Evolutionary conservation across 1,140 invertebrate species (phyloP), one percentile per base, ranked within the genome.

Genomic region (Thrips palmi): DNA sequence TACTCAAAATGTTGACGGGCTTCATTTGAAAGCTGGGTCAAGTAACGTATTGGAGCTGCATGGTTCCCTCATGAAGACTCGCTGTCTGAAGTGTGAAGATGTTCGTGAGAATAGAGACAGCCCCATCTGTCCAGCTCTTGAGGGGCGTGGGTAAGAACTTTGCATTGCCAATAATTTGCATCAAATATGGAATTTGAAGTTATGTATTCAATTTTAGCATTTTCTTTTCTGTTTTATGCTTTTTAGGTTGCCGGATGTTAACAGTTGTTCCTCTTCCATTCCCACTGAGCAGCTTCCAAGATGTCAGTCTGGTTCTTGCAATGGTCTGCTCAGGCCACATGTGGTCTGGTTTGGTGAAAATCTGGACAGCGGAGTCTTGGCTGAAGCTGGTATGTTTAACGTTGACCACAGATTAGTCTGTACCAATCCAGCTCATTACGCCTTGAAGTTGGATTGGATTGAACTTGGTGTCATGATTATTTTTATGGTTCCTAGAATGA

Each of bases 1-100:
- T 23, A 94, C 89, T 1, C 88, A 94, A 59, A 96, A 96, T 68
- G 82, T 94, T 32, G 91, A 94, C 63, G 77, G 77, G 30, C 59
- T 94, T 10, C 88, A 94, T 63, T 62, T 62, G 39, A 70, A 66
- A 54, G 87, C 88, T 12, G 88, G 88, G 2, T 77, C 80, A 12
- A 60, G 70, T 44, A 71, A 82, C 48, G 56, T 93, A 2, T 62
- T 88, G 10, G 87, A 94, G 56, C 64, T 96, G n/a, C 89, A 96
- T 64, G 89, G 75, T 15, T 80, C 77, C 42, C 58, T 91, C 6
- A 87, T 74, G 46, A 79, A 75, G 60, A 84, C 82, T n/a, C 63
- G 69, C 36, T 92, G 87, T 50, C 74, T 68, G 0, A 73, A 75
- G 52, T 92, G 87, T 56, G 65, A 65, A 51, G 57, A 73, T 40